Conservation (phyloP, 35 echinoderm and acorn worm species). For the Anneissia japonica region DNA sequence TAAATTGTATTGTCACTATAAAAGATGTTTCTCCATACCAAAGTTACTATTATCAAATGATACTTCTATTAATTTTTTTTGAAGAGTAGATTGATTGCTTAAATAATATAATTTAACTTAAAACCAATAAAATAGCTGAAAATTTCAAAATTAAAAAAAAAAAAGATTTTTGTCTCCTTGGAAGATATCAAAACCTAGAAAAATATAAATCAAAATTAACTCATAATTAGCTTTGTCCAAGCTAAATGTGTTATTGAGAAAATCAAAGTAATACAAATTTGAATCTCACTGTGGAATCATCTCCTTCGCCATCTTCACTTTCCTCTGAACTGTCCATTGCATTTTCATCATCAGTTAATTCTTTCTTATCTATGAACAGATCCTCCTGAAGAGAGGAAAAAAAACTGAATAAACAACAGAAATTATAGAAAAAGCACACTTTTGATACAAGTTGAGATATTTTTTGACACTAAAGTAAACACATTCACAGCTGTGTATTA, state of each 20-base stretch:
- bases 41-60: too few species aligned
- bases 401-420: too few species aligned
- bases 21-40: too few species aligned
- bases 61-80: too few species aligned
- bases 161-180: neutral
- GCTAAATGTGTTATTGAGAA: too few species aligned
- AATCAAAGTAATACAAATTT: neutral
- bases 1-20: too few species aligned
- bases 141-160: neutral
- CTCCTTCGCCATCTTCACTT: conserved; percentile 20
- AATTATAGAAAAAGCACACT: too few species aligned
- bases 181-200: neutral
- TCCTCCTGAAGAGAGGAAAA: conserved; percentile 4
- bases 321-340: conserved; percentile 9
- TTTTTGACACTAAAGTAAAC: too few species aligned
- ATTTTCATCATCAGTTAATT: conserved; percentile 29
- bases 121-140: neutral
- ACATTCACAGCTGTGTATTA: too few species aligned
- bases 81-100: too few species aligned
- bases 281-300: neutral
- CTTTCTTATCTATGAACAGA: conserved; percentile 27
- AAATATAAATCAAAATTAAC: neutral
- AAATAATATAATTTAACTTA: too few species aligned
- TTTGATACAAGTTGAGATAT: too few species aligned
- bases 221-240: neutral